phyloP scores from a whole-genome alignment of 2,888 invertebrate species.

The Psylliodes chrysocephalus region DNA sequence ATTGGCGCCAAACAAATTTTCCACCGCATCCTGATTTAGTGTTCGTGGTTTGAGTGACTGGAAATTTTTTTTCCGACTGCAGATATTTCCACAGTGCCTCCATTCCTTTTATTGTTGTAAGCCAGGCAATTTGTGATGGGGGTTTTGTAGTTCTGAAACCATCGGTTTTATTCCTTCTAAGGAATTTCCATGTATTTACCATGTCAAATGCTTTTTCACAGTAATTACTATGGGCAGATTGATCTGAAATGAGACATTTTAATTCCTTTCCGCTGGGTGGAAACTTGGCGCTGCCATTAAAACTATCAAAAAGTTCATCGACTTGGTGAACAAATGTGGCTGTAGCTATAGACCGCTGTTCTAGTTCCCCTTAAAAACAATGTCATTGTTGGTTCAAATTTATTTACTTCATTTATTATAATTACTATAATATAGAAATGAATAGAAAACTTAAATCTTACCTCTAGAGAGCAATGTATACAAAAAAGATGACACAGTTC shows the following conservation, averaged over 20 bases:
- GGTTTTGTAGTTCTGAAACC: slow-evolving; percentile 5
- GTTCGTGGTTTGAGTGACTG: slow-evolving; percentile 5
- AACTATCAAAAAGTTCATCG: slow-evolving; percentile 49
- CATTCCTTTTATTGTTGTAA: slow-evolving; percentile 5
- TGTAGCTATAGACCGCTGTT: slow-evolving; percentile 16
- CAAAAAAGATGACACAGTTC: slow-evolving; percentile 33
- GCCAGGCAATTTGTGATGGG: slow-evolving; percentile 19
- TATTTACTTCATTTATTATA: too few species aligned
- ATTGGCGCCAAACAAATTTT: slow-evolving; percentile 22
- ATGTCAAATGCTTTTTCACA: slow-evolving; percentile 34
- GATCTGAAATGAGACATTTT: slow-evolving; percentile 18
- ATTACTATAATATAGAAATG: too few species aligned
- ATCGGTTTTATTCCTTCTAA: slow-evolving; percentile 25
- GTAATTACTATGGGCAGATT: slow-evolving; percentile 21
- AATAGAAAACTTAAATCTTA: too few species aligned
- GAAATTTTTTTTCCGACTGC: slow-evolving; percentile 9
- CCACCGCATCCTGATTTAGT: slow-evolving; percentile 15
- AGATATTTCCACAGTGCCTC: slow-evolving; percentile 7
- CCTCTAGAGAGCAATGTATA: slow-evolving; percentile 29
- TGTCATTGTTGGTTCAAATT: too few species aligned
- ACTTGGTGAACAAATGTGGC: slow-evolving; percentile 31
- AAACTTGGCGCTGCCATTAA: slow-evolving; percentile 33
- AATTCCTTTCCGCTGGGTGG: slow-evolving; percentile 35
- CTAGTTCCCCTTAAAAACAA: slow-evolving; percentile 23
- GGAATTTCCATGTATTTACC: slow-evolving; percentile 30